A percentile compares a stretch with the other conserved stretches of the same genome.
These are phyloP conservation scores for Dorcus parallelipipedus DNA, from an alignment of 2,888 invertebrate genomes.

Conservation along the genomic window DNA sequence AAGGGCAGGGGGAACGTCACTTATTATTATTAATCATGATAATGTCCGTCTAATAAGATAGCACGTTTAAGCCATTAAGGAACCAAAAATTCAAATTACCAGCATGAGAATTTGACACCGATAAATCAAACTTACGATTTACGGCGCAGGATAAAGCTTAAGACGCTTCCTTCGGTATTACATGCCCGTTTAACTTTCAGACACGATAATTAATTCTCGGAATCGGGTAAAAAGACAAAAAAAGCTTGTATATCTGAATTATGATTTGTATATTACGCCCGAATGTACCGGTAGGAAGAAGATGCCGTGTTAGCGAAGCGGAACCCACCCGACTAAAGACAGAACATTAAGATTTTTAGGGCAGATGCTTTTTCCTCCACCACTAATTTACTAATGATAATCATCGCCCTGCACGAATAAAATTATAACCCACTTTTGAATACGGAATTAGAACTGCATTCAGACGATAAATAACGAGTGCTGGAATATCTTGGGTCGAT, in stretches of 20 bases:
- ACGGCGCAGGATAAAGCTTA: constrained; percentile 24
- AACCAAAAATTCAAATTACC: constrained; percentile 31
- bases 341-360: constrained; percentile 1
- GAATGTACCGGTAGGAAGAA: constrained; percentile 10
- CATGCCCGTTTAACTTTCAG: constrained; percentile 26
- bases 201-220: constrained; percentile 30
- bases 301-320: constrained; percentile 11
- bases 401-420: not conserved
- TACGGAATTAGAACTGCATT: not conserved
- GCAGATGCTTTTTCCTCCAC: constrained; percentile 1
- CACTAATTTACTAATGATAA: constrained; percentile 1
- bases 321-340: constrained; percentile 5
- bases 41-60: constrained; percentile 18
- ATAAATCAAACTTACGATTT: constrained; percentile 30
- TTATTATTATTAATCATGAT: not conserved
- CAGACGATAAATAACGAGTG: not conserved
- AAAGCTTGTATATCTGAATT: constrained; percentile 1
- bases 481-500: not conserved
- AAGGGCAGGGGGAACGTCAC: not conserved
- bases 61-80: constrained; percentile 24
- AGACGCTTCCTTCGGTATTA: constrained; percentile 27
- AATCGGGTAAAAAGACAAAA: constrained; percentile 15
- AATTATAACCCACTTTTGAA: constrained; percentile 1
- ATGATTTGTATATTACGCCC: not conserved
- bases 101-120: constrained; percentile 14